These are phyloP conservation scores for Drosophila leonis DNA, from an alignment of 2,888 invertebrate genomes.

Conservation along the genomic window DNA sequence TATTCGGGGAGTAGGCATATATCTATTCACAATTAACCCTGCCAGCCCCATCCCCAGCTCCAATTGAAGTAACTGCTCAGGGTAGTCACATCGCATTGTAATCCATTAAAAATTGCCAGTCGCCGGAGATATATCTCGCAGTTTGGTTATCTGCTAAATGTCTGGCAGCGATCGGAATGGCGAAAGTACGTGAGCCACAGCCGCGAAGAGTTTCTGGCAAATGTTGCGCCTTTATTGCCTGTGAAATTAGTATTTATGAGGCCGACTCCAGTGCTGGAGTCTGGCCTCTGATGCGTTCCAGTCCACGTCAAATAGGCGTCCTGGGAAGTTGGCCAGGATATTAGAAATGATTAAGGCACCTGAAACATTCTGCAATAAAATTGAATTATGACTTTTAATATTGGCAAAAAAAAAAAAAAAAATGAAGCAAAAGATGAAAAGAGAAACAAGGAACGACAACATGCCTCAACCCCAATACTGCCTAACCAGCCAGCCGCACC, in stretches of 20 bases:
- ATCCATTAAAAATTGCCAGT: slow-evolving; percentile 75
- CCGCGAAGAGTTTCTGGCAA: slow-evolving; percentile 60
- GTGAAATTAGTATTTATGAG: slow-evolving; percentile 85
- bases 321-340: slow-evolving; percentile 75
- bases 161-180: slow-evolving; percentile 73
- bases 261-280: slow-evolving; percentile 23
- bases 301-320: slow-evolving; percentile 61
- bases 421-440: slow-evolving; percentile 8
- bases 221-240: slow-evolving; percentile 84
- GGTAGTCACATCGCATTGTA: slow-evolving; percentile 52
- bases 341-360: slow-evolving; percentile 84
- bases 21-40: background rate
- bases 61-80: background rate
- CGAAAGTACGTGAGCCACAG: slow-evolving; percentile 54
- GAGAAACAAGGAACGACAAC: slow-evolving; percentile 13
- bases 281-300: slow-evolving; percentile 34
- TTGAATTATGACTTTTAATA: slow-evolving; percentile 84
- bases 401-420: slow-evolving; percentile 49
- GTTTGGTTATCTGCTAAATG: slow-evolving; percentile 71
- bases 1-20: slow-evolving; percentile 30
- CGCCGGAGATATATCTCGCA: slow-evolving; percentile 23
- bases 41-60: background rate
- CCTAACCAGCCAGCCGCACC: slow-evolving; percentile 15
- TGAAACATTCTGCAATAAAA: slow-evolving; percentile 84
- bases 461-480: slow-evolving; percentile 1